Evolutionary conservation across 2,113 vertebrate genomes (phyloP).

Genomic region (Chloroceryle aenea): DNA sequence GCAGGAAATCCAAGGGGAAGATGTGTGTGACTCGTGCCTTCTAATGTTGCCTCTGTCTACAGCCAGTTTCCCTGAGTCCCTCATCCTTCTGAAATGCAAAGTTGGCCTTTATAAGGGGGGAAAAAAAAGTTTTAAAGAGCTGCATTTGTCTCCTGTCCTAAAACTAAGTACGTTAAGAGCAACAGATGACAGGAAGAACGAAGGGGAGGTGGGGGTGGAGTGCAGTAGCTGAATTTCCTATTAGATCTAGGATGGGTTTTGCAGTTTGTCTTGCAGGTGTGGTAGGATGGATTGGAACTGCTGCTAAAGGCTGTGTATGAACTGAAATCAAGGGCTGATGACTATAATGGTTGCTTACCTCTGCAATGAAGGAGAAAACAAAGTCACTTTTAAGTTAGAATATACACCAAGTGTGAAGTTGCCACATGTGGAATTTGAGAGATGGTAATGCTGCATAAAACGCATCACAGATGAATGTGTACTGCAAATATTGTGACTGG

Average conservation of each 20-base stretch:
- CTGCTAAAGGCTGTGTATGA: not conserved
- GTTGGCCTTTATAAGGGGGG: not conserved
- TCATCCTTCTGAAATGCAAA: not conserved
- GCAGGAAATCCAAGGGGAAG: not conserved
- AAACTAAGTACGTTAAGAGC: not conserved
- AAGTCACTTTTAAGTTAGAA: fast-evolving
- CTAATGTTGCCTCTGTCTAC: not conserved
- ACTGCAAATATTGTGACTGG: fast-evolving
- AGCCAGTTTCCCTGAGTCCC: not conserved
- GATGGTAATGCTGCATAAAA: not conserved
- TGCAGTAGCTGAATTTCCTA: not conserved
- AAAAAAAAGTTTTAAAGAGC: not conserved
- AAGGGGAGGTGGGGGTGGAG: not conserved
- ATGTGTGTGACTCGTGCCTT: not conserved
- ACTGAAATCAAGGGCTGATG: not conserved
- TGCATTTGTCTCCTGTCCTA: not conserved
- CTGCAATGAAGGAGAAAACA: not conserved
- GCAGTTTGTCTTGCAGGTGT: not conserved
- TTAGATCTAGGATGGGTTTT: not conserved
- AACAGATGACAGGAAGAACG: not conserved
- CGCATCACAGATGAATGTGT: fast-evolving
- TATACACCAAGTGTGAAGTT: fast-evolving
- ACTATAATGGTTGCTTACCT: not conserved
- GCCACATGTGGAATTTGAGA: fast-evolving
- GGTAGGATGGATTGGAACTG: not conserved